A percentile compares a stretch with the other conserved stretches of the same genome.
Conservation (phyloP, 2,888 invertebrate genomes). For the Phengaris alcon region DNA sequence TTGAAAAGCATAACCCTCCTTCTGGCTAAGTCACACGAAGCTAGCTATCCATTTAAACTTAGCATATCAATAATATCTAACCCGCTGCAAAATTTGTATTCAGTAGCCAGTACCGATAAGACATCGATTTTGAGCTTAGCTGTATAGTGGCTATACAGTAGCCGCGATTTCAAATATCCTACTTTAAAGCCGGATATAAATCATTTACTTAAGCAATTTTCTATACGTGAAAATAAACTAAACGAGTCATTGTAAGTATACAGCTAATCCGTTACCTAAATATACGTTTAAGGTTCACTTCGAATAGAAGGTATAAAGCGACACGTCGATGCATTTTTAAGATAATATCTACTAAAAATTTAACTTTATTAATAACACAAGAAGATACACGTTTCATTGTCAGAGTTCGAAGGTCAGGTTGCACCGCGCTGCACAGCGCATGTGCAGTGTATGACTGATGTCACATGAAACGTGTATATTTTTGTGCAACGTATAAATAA, state of each 20-base stretch:
- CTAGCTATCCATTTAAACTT: background rate
- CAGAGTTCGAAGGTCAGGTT: no score
- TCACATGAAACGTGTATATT: no score
- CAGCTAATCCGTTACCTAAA: constrained; percentile 25
- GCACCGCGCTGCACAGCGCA: no score
- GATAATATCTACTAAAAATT: no score
- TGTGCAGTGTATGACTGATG: no score
- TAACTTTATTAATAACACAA: no score
- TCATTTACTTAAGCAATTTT: constrained; percentile 48
- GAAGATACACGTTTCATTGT: no score
- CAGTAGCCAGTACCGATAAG: background rate
- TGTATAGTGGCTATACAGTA: constrained; percentile 5
- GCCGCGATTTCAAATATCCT: constrained; percentile 26
- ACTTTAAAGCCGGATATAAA: constrained; percentile 40
- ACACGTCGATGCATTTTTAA: no score
- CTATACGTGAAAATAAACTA: constrained; percentile 42
- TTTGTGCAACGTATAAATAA: no score
- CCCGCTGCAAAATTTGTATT: background rate
- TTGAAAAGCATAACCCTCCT: no score
- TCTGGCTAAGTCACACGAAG: no score
- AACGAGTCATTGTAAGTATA: constrained; percentile 45
- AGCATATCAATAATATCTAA: background rate
- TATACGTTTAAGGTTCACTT: background rate
- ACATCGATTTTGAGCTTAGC: constrained; percentile 24
- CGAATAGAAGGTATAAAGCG: no score